These are phyloP conservation scores for Melanaphis sacchari DNA, from an alignment of 1,140 invertebrate genomes.

Conservation along the genomic window DNA sequence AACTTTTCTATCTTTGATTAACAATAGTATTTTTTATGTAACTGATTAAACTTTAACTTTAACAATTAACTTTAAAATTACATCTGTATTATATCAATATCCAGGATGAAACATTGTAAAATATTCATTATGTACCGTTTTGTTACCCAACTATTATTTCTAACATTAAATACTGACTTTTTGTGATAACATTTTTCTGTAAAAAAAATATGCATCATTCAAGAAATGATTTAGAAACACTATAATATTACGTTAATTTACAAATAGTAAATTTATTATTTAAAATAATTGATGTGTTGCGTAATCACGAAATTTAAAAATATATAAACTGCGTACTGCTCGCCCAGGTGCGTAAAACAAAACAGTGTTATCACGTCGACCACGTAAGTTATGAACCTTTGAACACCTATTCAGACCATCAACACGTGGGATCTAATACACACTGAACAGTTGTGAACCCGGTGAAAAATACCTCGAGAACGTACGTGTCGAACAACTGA, in stretches of 20 bases:
- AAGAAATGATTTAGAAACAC: neutral
- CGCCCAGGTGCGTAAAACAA: too few relatives aligned
- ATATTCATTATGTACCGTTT: too few relatives aligned
- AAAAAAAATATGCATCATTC: neutral
- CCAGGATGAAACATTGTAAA: too few relatives aligned
- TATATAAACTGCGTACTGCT: neutral
- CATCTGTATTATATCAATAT: too few relatives aligned
- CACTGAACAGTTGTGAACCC: neutral
- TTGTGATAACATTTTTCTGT: neutral
- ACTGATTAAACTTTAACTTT: too few relatives aligned
- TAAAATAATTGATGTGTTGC: neutral
- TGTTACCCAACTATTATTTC: too few relatives aligned
- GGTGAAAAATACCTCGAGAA: neutral
- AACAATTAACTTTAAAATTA: too few relatives aligned
- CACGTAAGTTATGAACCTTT: neutral
- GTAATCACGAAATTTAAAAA: neutral
- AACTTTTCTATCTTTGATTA: too few relatives aligned
- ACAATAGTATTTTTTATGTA: too few relatives aligned
- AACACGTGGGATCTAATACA: too few relatives aligned
- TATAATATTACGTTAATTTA: neutral
- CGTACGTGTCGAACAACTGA: too few relatives aligned
- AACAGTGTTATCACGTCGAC: neutral
- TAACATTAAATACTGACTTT: neutral
- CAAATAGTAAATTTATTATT: neutral
- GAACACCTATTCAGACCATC: neutral